Evolutionary conservation across 2,113 vertebrate species (phyloP).

Genomic region (Morone chrysops): DNA sequence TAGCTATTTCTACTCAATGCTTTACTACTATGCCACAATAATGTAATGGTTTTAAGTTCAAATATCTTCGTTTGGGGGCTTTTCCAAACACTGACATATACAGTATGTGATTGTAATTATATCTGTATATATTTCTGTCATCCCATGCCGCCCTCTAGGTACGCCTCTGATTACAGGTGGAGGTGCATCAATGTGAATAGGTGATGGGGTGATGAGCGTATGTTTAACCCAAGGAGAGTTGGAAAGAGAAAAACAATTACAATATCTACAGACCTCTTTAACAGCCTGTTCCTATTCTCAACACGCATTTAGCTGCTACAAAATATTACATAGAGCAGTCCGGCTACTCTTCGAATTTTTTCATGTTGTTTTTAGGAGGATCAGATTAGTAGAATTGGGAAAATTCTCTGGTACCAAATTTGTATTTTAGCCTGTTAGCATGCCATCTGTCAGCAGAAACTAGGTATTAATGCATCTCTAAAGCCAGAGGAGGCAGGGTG

Average conservation of each 20-base stretch:
- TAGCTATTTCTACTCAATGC: too few species aligned
- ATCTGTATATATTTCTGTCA: too few species aligned
- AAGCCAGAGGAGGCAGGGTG: background rate
- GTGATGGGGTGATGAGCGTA: background rate
- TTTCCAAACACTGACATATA: too few species aligned
- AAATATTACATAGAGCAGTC: background rate
- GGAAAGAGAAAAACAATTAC: background rate
- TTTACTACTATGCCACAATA: too few species aligned
- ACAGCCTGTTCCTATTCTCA: background rate
- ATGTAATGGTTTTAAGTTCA: too few species aligned
- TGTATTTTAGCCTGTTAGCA: conserved; percentile 8
- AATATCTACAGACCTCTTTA: background rate
- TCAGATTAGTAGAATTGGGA: conserved; percentile 1
- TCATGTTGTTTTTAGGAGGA: background rate
- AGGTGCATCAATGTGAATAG: too few species aligned
- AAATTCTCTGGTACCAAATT: background rate
- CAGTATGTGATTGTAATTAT: too few species aligned
- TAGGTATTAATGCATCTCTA: background rate
- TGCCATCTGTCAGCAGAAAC: conserved; percentile 4
- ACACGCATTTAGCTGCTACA: background rate
- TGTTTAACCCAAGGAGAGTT: background rate
- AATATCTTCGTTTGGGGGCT: too few species aligned
- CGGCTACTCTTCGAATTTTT: background rate
- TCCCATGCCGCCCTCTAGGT: too few species aligned
- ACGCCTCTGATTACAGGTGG: too few species aligned